Evolutionary conservation across 64 coral and sea anemone species (phyloP).

Genomic region (Hydrozoanthus tunicans): DNA sequence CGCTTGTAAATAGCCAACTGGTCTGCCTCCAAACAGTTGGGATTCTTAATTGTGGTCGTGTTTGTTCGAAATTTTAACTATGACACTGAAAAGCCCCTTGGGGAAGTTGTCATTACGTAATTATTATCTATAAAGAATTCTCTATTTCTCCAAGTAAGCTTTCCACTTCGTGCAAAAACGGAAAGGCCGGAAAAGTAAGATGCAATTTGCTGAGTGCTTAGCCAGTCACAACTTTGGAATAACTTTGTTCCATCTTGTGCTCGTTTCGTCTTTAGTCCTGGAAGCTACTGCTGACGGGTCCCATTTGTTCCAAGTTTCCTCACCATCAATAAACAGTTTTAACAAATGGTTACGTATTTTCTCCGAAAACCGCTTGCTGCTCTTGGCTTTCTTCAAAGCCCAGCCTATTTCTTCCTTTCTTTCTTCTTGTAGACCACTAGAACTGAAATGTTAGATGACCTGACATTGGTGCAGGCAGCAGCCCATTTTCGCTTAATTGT

Average conservation of each 20-base stretch:
- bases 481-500: conserved; percentile 4
- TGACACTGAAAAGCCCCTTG: too few species aligned
- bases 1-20: too few species aligned
- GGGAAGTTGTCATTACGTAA: too few species aligned
- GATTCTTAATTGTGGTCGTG: too few species aligned
- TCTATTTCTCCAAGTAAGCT: background rate
- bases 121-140: too few species aligned
- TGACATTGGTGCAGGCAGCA: conserved; percentile 1
- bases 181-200: conserved; percentile 26
- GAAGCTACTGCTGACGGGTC: conserved; percentile 3
- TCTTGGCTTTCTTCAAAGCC: too few species aligned
- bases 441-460: background rate
- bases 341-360: too few species aligned
- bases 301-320: background rate
- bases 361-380: too few species aligned
- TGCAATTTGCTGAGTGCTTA: conserved; percentile 45
- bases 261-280: conserved; percentile 1
- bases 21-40: too few species aligned
- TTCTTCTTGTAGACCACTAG: background rate
- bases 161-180: conserved; percentile 9
- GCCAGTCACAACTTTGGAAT: conserved; percentile 29
- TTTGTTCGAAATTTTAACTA: too few species aligned
- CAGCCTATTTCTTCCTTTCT: too few species aligned
- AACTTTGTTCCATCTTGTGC: conserved; percentile 33
- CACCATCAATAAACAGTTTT: too few species aligned